These are phyloP conservation scores for Euplagia quadripunctaria DNA, from an alignment of 2,888 invertebrate species.

Conservation along the genomic window DNA sequence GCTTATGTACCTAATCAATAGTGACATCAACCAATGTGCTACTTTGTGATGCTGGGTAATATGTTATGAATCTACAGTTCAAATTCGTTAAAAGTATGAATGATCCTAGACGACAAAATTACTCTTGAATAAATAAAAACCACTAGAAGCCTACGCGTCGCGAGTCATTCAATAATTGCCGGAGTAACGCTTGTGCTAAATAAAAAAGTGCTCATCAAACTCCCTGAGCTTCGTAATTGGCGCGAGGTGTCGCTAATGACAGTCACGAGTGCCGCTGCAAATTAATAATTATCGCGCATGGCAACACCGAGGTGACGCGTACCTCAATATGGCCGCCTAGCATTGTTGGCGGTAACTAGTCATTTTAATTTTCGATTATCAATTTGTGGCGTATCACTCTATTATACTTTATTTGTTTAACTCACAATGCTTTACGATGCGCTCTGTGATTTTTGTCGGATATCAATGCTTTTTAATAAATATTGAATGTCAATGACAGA, in stretches of 20 bases:
- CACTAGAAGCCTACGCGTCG: conserved; percentile 73
- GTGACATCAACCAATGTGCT: conserved; percentile 16
- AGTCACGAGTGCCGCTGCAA: conserved; percentile 76
- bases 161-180: conserved; percentile 84
- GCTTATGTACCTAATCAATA: neutral
- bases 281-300: conserved; percentile 87
- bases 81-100: conserved; percentile 58
- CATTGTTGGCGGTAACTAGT: conserved; percentile 74
- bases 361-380: conserved; percentile 71
- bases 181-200: conserved; percentile 82
- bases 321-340: conserved; percentile 80
- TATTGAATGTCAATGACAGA: conserved; percentile 33
- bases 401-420: conserved; percentile 48
- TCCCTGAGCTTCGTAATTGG: conserved; percentile 83
- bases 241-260: conserved; percentile 87
- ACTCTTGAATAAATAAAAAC: conserved; percentile 57
- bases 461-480: conserved; percentile 34
- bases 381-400: conserved; percentile 52
- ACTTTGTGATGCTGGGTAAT: conserved; percentile 28
- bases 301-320: conserved; percentile 78
- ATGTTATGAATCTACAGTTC: conserved; percentile 47
- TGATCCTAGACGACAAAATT: conserved; percentile 64
- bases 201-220: conserved; percentile 85
- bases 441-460: conserved; percentile 42
- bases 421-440: conserved; percentile 40